Base-by-base conservation (phyloP, 2,888 invertebrate genomes). In the Operophtera brumata region DNA sequence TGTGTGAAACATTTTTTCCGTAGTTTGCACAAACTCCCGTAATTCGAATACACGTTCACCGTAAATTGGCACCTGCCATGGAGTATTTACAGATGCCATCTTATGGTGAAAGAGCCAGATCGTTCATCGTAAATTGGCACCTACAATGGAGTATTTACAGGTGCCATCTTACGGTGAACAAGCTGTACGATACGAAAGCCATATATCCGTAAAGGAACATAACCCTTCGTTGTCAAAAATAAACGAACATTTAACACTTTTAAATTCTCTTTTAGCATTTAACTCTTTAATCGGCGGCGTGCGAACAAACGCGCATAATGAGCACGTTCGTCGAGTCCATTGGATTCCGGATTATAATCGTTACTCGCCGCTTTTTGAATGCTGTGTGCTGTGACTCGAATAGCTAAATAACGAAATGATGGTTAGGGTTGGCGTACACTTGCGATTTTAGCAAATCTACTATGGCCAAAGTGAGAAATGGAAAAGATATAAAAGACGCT, bases 291-390 rank as follows among this genome's bases (percentile, higher is more conserved):
- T 56, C 44, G 51, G 25, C 39, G 43, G 39, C 35, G 47, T 14
- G 25, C 30, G 30, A 20, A 47, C 51, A 51, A 49, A 46, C 46
- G 50, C 10, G 50, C 32, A 41, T 55, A 55, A 55, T 55, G 55
- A 55, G 47, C 55, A 55, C 55, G 55, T 28, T 1, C 41, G 37
- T 49, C 52, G 52, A 45, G 60, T 67, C 72, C 73, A 78, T 79
- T 78, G 75, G 77, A 78, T 76, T 74, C 71, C 42, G 65, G 79
- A 82, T 80, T 80, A 79, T 80, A 81, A 83, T 79, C 77, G 78
- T 66, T 73, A 70, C 70, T 73, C 74, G 71, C 69, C 73, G 67
- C 65, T 78, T 79, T 80, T 77, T 77, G 75, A 76, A 73, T 67
- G 68, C 70, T 68, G 58, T 50, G 57, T 55, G 52, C 54, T 59